Percentiles rank a stretch among this genome's conserved stretches.
phyloP scores from a whole-genome alignment of 1,140 invertebrate genomes.

The Cotesia chilonis region DNA sequence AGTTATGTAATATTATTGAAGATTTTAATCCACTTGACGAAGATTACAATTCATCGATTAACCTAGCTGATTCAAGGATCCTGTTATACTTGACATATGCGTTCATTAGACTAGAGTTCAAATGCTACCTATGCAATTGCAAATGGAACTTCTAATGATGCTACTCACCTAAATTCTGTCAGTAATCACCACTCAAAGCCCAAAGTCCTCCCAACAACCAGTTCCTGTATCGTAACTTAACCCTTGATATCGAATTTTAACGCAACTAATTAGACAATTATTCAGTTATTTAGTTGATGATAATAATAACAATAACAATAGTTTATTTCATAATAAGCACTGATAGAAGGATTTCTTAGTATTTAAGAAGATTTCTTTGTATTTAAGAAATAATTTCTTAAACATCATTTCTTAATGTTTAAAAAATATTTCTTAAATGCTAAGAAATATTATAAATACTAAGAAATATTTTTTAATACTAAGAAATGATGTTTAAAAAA shows the following conservation, averaged over 20 bases:
- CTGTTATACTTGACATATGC: conserved; percentile 19
- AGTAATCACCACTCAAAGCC: conserved; percentile 15
- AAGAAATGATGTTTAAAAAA: too few species aligned
- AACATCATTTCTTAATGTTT: too few species aligned
- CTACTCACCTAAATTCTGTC: conserved; percentile 15
- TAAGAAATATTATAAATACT: too few species aligned
- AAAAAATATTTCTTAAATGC: too few species aligned
- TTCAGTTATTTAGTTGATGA: too few species aligned
- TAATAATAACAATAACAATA: too few species aligned
- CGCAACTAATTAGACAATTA: conserved; percentile 1
- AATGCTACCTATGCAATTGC: conserved; percentile 13
- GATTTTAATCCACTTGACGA: not conserved
- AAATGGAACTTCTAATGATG: conserved; percentile 30
- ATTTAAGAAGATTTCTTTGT: too few species aligned
- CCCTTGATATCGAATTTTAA: not conserved
- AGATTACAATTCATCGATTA: not conserved
- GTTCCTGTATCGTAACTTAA: not conserved
- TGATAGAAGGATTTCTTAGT: too few species aligned
- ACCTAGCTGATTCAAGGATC: conserved; percentile 9
- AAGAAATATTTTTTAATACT: too few species aligned
- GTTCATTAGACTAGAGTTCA: conserved; percentile 16
- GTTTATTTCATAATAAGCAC: too few species aligned
- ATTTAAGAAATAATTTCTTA: too few species aligned
- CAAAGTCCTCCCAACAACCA: conserved; percentile 1
- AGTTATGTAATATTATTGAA: not conserved